Percentiles rank a stretch among this genome's conserved stretches.
Conservation (phyloP, 2,888 invertebrate genomes). For the Therioaphis trifolii region DNA sequence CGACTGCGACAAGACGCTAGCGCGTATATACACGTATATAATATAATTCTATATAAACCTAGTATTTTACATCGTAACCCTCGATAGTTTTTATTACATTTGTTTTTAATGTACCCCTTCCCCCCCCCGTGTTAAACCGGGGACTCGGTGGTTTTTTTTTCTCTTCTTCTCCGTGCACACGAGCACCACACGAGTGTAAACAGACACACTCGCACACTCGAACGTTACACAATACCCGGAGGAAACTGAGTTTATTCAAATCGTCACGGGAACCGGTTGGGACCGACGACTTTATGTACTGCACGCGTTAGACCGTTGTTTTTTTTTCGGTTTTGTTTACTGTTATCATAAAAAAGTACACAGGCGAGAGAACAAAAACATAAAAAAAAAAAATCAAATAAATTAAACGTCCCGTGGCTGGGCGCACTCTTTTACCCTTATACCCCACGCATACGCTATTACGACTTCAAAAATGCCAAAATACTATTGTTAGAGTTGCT, state of each 20-base stretch:
- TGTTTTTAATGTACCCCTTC: conserved; percentile 43
- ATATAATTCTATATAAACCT: conserved; percentile 20
- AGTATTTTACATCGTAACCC: conserved; percentile 30
- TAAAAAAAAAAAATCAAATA: conserved; percentile 7
- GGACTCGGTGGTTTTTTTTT: conserved; percentile 25
- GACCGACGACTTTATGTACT: not conserved
- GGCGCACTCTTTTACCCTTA: no score
- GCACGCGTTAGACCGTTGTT: conserved; percentile 22
- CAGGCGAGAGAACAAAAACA: not conserved
- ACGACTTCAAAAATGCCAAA: no score
- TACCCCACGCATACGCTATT: not conserved
- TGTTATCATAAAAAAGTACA: conserved; percentile 15
- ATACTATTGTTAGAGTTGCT: no score
- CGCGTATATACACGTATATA: no score
- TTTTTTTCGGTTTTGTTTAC: conserved; percentile 21
- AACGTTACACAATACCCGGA: not conserved
- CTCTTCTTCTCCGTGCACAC: no score
- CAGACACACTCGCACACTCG: not conserved
- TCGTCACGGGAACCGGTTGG: conserved; percentile 62
- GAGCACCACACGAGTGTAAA: no score
- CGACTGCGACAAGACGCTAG: not conserved
- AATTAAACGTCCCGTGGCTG: not conserved
- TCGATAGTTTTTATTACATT: conserved; percentile 57
- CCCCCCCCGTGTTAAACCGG: conserved; percentile 35
- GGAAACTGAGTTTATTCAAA: conserved; percentile 45